Base-by-base conservation (phyloP, 1,140 invertebrate species). In the Nymphalis io region DNA sequence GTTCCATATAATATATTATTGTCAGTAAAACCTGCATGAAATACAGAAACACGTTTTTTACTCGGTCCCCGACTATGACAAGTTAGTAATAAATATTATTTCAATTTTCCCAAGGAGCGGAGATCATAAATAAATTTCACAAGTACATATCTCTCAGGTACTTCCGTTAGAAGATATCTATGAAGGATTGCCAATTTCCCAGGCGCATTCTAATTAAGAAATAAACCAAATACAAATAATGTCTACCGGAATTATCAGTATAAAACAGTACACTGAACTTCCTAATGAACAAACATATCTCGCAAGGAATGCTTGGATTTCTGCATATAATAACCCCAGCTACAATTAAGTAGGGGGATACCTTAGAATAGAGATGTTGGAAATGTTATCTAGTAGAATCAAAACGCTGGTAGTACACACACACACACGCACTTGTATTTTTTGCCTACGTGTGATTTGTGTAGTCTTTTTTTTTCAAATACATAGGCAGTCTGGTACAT, bases 231-330 rank as follows among this genome's bases (percentile, higher is more conserved):
- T 21, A 62, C 23, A 62, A 61, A 61, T 33, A 27, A 62, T 38
- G 3, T 18, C 13, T 63, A 44, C 38, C 16, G 42, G 46, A 55
- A 60, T 57, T 71, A 71, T 71, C 69, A 65, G 57, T 40, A 38
- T 53, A 61, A 61, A 61, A 61, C 60, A 40, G 51, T 53, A 40
- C 16, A 33, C 48, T 55, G 39, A 57, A 58, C 51, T 69, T n/a
- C 46, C 62, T 71, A 71, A 66, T 71, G 69, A 71, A 71, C 38
- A 61, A 46, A 71, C 58, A 61, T 70, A 60, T 60, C 58, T 66
- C 33, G 13, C 3, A 20, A 18, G 42, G 51, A 20, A 48, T 69
- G 40, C 66, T 51, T 55, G 58, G 66, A 60, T 60, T 59, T 40
- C 64, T 55, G 59, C 66, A 68, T 68, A 59, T 66, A 66, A 66